Conservation (phyloP, 53 echinoderm and acorn worm species). For the Actinopyga echinites region DNA sequence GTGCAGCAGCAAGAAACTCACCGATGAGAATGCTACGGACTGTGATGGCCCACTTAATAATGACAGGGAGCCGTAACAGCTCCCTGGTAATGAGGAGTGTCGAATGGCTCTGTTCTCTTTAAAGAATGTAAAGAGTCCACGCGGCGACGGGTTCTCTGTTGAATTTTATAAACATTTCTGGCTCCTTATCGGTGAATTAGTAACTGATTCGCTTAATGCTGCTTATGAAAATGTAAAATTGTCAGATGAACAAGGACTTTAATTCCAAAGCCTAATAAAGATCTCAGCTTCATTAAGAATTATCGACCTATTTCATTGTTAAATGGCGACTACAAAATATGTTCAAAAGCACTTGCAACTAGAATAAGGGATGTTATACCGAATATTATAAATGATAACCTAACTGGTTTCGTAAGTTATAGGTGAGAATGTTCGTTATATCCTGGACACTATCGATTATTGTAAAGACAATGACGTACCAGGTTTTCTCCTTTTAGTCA, state of each 20-base stretch:
- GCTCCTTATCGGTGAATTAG: background rate
- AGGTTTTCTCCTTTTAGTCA: constrained; percentile 21
- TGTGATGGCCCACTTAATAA: background rate
- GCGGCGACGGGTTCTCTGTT: background rate
- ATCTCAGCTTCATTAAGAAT: background rate
- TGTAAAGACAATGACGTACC: constrained; percentile 1
- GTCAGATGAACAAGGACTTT: too few relatives aligned
- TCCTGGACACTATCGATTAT: constrained; percentile 36
- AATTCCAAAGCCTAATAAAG: background rate
- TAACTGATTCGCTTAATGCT: background rate
- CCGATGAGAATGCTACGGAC: background rate
- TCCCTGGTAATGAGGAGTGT: background rate
- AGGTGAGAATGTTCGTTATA: constrained; percentile 28
- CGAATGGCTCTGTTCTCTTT: background rate
- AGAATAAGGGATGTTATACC: background rate
- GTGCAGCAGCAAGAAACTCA: background rate
- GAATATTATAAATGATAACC: constrained; percentile 41
- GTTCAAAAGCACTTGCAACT: background rate
- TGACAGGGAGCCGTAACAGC: too few relatives aligned
- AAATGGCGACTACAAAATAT: background rate
- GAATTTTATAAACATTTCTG: background rate
- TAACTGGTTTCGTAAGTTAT: constrained; percentile 60
- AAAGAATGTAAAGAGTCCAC: background rate
- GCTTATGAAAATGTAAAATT: background rate
- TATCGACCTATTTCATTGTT: constrained; percentile 7